phyloP scores from a whole-genome alignment of 2,113 vertebrate species.

The Thermophis baileyi region DNA sequence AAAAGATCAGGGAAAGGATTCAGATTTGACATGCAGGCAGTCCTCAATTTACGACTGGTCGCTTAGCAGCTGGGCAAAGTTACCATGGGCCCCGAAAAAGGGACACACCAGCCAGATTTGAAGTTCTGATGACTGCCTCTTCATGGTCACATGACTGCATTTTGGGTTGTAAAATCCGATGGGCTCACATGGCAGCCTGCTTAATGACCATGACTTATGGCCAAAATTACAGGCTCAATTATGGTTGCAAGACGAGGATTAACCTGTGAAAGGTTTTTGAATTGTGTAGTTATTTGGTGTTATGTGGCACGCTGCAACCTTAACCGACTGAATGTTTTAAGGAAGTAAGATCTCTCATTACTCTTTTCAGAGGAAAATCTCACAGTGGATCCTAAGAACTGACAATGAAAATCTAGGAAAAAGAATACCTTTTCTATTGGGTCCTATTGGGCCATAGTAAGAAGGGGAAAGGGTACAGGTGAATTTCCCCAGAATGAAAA shows the following conservation, averaged over 20 bases:
- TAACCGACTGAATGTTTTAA: background rate
- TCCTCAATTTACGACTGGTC: background rate
- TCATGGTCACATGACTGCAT: background rate
- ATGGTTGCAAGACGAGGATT: background rate
- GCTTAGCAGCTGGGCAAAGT: background rate
- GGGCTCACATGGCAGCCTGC: background rate
- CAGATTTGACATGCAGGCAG: background rate
- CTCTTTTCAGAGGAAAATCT: background rate
- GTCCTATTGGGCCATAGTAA: background rate
- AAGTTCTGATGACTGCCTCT: background rate
- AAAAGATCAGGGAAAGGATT: slow-evolving; percentile 11
- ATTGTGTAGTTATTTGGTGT: background rate
- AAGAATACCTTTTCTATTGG: background rate
- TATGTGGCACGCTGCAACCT: background rate
- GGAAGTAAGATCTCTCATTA: background rate
- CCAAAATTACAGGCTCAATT: background rate
- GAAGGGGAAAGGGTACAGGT: background rate
- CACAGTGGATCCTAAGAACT: background rate
- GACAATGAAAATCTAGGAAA: background rate
- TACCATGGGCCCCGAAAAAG: background rate
- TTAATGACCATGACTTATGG: background rate
- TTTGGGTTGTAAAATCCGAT: background rate
- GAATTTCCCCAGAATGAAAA: background rate
- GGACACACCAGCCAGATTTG: background rate
- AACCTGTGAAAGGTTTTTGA: background rate